Evolutionary conservation across 2,797 vertebrate species (phyloP).

Genomic region (Cetoscarus ocellatus): DNA sequence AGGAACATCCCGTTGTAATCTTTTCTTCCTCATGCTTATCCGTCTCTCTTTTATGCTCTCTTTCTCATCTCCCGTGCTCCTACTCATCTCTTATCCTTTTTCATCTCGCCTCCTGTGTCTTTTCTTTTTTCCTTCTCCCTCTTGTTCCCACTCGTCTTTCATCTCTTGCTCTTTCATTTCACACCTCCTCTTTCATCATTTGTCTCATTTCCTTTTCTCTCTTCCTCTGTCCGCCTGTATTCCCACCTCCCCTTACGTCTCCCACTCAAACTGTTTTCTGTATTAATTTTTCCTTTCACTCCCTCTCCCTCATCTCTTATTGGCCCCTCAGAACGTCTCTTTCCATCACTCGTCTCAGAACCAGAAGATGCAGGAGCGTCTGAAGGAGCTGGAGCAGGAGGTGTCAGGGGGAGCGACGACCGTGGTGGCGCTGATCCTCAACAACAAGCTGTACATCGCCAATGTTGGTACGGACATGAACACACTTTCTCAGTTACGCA

Average conservation of each 20-base stretch:
- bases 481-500: neutral
- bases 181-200: slow-evolving; percentile 12
- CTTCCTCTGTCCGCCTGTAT: neutral
- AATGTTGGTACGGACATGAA: slow-evolving; percentile 89
- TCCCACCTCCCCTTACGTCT: neutral
- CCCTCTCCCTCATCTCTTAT: neutral
- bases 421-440: slow-evolving; percentile 93
- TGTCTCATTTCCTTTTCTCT: slow-evolving; percentile 8
- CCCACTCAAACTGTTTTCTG: neutral
- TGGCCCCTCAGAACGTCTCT: slow-evolving; percentile 80
- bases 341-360: slow-evolving; percentile 91
- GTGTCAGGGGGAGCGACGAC: slow-evolving; percentile 95
- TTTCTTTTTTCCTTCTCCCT: neutral
- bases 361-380: slow-evolving; percentile 93
- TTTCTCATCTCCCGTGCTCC: slow-evolving; percentile 5
- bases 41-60: slow-evolving; percentile 1
- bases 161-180: slow-evolving; percentile 1
- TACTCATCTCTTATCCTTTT: slow-evolving; percentile 12
- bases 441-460: slow-evolving; percentile 94
- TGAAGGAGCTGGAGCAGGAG: slow-evolving; percentile 93
- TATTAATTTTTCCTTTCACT: neutral
- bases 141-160: slow-evolving; percentile 5
- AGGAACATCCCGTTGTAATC: slow-evolving; percentile 1
- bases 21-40: slow-evolving; percentile 2
- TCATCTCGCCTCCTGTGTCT: slow-evolving; percentile 5